phyloP scores from a whole-genome alignment of 2,888 invertebrate species.

The Punctoribates punctum region DNA sequence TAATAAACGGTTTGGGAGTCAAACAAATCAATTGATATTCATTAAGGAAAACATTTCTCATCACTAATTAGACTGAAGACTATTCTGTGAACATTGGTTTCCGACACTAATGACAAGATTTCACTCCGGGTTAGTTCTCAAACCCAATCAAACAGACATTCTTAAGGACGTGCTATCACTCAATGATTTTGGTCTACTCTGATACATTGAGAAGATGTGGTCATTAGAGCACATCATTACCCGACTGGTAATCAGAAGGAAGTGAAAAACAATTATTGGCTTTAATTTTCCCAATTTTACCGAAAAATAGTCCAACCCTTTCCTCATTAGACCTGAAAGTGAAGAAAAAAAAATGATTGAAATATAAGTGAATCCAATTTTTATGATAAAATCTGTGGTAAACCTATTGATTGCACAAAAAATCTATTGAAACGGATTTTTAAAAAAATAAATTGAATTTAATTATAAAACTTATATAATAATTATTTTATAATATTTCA shows the following conservation, averaged over 20 bases:
- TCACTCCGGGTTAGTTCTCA: neutral
- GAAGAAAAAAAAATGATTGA: no score
- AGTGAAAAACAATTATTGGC: slow-evolving; percentile 8
- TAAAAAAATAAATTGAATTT: no score
- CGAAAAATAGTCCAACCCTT: neutral
- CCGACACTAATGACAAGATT: neutral
- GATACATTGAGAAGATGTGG: neutral
- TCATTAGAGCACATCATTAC: slow-evolving; percentile 13
- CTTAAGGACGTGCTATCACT: neutral
- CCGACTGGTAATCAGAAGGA: neutral
- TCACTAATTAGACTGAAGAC: neutral
- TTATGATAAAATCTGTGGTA: no score
- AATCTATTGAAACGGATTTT: no score
- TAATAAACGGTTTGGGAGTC: neutral
- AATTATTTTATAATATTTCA: no score
- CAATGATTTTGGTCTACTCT: neutral
- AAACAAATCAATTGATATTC: neutral
- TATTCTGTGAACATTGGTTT: neutral
- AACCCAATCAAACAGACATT: neutral
- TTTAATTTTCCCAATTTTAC: neutral
- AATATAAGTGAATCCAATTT: no score
- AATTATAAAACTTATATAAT: no score
- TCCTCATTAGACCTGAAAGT: no score
- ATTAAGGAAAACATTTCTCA: neutral
- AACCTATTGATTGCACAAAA: no score